These are phyloP conservation scores for Oscheius sp. DNA, from an alignment of 2,888 invertebrate species.

Conservation along the genomic window DNA sequence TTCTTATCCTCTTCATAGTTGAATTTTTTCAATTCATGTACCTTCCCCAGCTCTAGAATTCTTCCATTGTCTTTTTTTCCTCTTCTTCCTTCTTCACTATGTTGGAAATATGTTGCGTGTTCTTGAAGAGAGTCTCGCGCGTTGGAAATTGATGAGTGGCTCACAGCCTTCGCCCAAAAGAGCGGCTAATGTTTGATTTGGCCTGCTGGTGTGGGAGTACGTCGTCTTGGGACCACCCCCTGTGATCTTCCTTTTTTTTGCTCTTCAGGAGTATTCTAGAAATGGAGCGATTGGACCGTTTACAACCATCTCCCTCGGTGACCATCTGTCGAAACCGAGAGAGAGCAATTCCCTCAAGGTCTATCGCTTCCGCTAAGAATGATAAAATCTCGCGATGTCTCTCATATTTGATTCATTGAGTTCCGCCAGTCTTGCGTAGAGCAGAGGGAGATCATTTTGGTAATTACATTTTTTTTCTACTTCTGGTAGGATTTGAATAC, in stretches of 20 bases:
- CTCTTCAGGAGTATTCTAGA: no score
- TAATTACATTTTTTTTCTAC: no score
- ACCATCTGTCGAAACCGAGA: constrained; percentile 12
- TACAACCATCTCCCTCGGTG: neutral
- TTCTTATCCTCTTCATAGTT: neutral
- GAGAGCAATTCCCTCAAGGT: constrained; percentile 18
- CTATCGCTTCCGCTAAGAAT: neutral
- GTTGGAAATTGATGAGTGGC: constrained; percentile 29
- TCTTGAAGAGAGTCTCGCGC: constrained; percentile 5
- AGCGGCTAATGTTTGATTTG: constrained; percentile 31
- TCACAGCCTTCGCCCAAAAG: constrained; percentile 26
- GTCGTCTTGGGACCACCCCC: neutral
- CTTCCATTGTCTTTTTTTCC: neutral
- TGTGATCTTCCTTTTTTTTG: neutral
- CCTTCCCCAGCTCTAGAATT: neutral
- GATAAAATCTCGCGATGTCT: neutral
- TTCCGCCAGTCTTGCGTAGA: no score
- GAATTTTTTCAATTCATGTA: neutral
- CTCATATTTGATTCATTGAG: constrained; percentile 19
- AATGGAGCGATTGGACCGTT: no score
- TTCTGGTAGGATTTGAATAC: no score
- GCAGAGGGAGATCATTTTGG: no score
- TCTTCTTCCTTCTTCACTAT: neutral
- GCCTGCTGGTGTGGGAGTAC: constrained; percentile 13
- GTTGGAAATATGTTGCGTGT: constrained; percentile 28